phyloP scores from a whole-genome alignment of 2,888 invertebrate species.

The Acanthacorydalis orientalis region DNA sequence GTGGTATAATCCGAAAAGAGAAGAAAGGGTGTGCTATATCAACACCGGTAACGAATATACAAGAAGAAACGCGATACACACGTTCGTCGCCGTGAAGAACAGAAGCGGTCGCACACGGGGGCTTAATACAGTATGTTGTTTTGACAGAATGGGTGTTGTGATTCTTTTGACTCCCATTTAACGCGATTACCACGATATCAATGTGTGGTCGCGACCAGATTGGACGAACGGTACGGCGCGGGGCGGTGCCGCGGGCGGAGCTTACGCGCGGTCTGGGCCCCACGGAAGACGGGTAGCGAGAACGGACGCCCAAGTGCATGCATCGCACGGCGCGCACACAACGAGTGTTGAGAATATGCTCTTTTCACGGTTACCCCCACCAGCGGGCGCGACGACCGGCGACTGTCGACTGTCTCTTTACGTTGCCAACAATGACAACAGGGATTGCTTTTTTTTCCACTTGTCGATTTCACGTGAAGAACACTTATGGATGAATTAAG shows the following conservation, averaged over 20 bases:
- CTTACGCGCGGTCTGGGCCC: not conserved
- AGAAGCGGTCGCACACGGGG: no score
- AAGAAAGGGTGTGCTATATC: no score
- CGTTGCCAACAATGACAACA: no score
- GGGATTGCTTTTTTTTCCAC: no score
- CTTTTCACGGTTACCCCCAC: no score
- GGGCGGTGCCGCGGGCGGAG: slow-evolving; percentile 24
- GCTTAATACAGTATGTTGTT: slow-evolving; percentile 15
- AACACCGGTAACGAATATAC: no score
- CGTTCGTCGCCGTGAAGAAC: not conserved
- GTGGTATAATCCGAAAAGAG: no score
- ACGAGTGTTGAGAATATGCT: no score
- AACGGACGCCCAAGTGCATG: not conserved
- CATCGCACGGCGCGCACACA: not conserved
- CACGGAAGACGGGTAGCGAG: not conserved
- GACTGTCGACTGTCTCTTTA: no score
- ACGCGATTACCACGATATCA: slow-evolving; percentile 26
- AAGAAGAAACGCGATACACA: slow-evolving; percentile 9
- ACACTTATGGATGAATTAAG: no score
- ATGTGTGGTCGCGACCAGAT: slow-evolving; percentile 26
- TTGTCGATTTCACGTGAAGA: no score
- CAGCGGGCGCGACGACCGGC: no score
- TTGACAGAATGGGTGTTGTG: slow-evolving; percentile 30
- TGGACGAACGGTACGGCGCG: slow-evolving; percentile 30
- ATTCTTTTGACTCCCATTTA: slow-evolving; percentile 26